Evolutionary conservation across 2,113 vertebrate genomes (phyloP), one percentile per base, ranked within the genome.

Genomic region (Pedionomus torquatus): DNA sequence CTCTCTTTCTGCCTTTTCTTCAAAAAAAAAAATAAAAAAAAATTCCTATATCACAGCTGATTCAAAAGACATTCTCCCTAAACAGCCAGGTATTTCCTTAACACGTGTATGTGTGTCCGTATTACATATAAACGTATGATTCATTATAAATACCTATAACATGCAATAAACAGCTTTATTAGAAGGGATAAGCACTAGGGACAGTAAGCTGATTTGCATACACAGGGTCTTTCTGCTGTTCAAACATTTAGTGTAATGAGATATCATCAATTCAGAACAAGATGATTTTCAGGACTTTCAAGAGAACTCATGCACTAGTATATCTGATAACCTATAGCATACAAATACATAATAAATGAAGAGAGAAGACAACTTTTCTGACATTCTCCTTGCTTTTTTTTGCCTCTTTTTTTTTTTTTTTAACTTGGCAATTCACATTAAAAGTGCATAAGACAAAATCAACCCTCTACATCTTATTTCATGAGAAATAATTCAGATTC

Each of bases 171-270:
- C 35, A 94, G 35, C 52, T 93, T 93, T 72, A 93, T 60, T 80
- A 80, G 31, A 85, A 93, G 71, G 44, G 77, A 87, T 79, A 96
- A 83, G 65, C 49, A 80, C 58, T 65, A 26, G 52, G 90, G 74
- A 94, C 41, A 93, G 80, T 44, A 92, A 95, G 87, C 68, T 89
- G 66, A 95, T 93, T 93, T 93, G 72, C 89, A 92, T 87, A 92
- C 39, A 91, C 31, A 61, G 24, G 44, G 13, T 87, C 54, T 86
- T 95, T 87, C 70, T 89, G 69, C 54, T 94, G 74, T 39, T 95
- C 68, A 88, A 92, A 91, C 55, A 70, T 5, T 5, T 7, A 77
- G 21, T 37, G 39, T 5, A 71, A 74, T 76, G 82, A 88, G 76
- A 76, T 49, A 75, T 87, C 90, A 91, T 76, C 76, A 84, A 89